Evolutionary conservation across 2,888 invertebrate species (phyloP).

Genomic region (Nomada ruficornis): DNA sequence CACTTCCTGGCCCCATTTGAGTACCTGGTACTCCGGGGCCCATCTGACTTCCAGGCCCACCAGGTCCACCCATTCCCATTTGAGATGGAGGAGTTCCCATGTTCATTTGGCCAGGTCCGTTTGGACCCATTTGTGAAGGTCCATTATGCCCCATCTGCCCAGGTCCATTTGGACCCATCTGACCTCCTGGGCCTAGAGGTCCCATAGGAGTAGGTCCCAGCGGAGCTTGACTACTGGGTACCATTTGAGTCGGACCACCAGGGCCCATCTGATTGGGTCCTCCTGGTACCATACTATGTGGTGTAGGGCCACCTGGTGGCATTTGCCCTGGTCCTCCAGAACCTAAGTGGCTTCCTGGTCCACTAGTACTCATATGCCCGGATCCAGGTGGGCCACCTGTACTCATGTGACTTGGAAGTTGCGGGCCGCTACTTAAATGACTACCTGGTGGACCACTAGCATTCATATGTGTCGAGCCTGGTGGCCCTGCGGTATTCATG

Average conservation of each 20-base stretch:
- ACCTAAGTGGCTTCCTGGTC: constrained; percentile 73
- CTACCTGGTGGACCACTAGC: constrained; percentile 68
- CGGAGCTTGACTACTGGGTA: constrained; percentile 68
- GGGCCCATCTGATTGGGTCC: constrained; percentile 77
- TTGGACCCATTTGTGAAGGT: constrained; percentile 73
- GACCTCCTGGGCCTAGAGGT: constrained; percentile 68
- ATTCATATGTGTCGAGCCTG: constrained; percentile 70
- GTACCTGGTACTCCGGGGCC: constrained; percentile 59
- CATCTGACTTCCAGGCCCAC: constrained; percentile 67
- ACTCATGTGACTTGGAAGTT: constrained; percentile 72
- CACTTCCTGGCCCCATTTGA: constrained; percentile 71
- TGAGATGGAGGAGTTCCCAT: constrained; percentile 70
- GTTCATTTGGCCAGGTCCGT: constrained; percentile 68
- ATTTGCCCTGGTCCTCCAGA: constrained; percentile 76
- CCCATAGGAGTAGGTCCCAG: constrained; percentile 37
- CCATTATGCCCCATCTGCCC: constrained; percentile 70
- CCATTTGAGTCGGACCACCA: constrained; percentile 77
- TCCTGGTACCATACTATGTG: constrained; percentile 76
- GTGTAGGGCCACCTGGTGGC: constrained; percentile 67
- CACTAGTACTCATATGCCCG: constrained; percentile 73
- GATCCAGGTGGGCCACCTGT: constrained; percentile 69
- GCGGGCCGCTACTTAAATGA: constrained; percentile 71
- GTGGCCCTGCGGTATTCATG: constrained; percentile 63
- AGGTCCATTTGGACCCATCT: constrained; percentile 66
- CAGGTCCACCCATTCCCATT: constrained; percentile 74